Evolutionary conservation across 2,888 invertebrate species (phyloP), one percentile per base, ranked within the genome.

Genomic region (Melanchra persicariae): DNA sequence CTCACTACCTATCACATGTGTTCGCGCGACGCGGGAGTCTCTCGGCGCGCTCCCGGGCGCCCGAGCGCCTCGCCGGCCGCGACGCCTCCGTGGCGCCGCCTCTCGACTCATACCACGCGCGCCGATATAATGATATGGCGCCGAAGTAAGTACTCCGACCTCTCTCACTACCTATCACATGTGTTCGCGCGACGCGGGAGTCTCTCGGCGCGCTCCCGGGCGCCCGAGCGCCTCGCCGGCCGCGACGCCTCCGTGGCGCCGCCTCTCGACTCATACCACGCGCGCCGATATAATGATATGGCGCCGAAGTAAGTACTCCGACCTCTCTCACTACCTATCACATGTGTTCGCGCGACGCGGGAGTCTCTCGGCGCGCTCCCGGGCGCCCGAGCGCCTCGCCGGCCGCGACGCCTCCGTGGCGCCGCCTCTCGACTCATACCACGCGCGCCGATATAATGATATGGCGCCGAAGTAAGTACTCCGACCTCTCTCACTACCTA

Each of bases 401-500:
- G 6, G 30, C 47, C 54, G 70, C 64, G 94, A 90, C 86, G 90
- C 93, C 89, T 79, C 93, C 88, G 90, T 94, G 88, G 96, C 96
- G 90, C 92, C 94, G 91, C 87, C 93, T 88, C 80, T 91, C 93
- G 94, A 94, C 93, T 97, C 97, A 91, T 94, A 93, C 93, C 92
- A 97, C 97, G 89, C 97, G 98, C 95, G 95, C 95, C 90, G 95
- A 95, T 98, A 98, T 96, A 97, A 97, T 92, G 98, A 98, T 94
- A 97, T 98, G 97, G 98, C 98, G 91, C 98, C 98, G 92, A 98
- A 98, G 98, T 98, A 96, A 97, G 97, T 97, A 40, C 40, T 40
- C 15, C 12, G n/a, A n/a, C n/a, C n/a, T n/a, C n/a, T n/a, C n/a
- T n/a, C n/a, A n/a, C n/a, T n/a, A n/a, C n/a, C n/a, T n/a, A n/a